phyloP scores from a whole-genome alignment of 1,140 invertebrate species.

The Ephestia elutella region DNA sequence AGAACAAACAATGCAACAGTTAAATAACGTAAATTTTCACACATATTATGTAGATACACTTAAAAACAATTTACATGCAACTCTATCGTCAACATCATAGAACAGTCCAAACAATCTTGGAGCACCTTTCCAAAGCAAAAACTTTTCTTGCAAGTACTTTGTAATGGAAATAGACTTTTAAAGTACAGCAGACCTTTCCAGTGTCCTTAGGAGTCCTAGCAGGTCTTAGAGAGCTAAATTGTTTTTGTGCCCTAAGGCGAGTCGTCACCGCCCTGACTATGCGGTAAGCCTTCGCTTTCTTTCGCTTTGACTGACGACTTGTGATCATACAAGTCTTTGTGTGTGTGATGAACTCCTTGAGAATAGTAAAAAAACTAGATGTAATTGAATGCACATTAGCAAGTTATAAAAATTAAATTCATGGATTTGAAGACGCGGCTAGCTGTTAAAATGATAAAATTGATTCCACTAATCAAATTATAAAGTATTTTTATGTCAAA shows the following conservation, averaged over 20 bases:
- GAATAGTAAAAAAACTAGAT: no score
- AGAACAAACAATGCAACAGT: no score
- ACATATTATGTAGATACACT: not conserved
- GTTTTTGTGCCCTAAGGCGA: slow-evolving; percentile 48
- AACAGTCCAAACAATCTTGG: not conserved
- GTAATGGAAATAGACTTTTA: slow-evolving; percentile 43
- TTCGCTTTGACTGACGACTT: not conserved
- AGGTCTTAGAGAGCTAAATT: slow-evolving; percentile 47
- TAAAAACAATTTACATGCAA: not conserved
- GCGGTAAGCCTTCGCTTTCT: not conserved
- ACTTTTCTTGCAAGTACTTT: slow-evolving; percentile 20
- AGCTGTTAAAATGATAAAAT: no score
- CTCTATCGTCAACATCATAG: not conserved
- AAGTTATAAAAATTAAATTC: no score
- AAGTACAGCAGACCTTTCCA: slow-evolving; percentile 36
- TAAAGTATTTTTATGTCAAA: no score
- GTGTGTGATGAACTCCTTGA: not conserved
- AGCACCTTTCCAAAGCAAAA: not conserved
- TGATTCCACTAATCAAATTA: no score
- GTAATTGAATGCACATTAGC: no score
- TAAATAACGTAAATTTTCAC: no score
- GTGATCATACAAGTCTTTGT: not conserved
- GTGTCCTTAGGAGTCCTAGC: slow-evolving; percentile 26
- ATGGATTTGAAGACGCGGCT: no score
- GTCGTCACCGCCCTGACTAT: slow-evolving; percentile 12